phyloP scores from a whole-genome alignment of 2,888 invertebrate species.

The Dioctria linearis region DNA sequence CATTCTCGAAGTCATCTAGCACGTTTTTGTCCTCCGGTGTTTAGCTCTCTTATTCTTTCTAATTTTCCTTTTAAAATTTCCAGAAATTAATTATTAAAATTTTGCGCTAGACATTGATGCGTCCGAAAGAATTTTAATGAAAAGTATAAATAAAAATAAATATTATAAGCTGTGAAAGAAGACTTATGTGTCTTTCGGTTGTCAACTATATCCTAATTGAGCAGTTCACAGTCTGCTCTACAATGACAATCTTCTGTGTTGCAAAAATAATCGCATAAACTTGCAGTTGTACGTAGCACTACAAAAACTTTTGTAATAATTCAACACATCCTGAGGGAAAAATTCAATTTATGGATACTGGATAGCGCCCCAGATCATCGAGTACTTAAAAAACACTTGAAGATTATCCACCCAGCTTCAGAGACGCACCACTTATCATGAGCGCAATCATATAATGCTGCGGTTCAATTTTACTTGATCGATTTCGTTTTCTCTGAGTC shows the following conservation, averaged over 20 bases:
- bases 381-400: constrained; percentile 30
- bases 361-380: constrained; percentile 45
- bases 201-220: constrained; percentile 36
- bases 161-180: neutral
- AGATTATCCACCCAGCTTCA: constrained; percentile 29
- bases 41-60: no score
- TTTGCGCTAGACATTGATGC: no score
- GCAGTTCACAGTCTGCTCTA: neutral
- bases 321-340: constrained; percentile 43
- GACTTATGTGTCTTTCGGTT: neutral
- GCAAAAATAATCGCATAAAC: neutral
- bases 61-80: no score
- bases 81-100: no score
- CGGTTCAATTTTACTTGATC: constrained; percentile 45
- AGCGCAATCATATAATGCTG: constrained; percentile 43
- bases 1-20: no score
- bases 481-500: constrained; percentile 49
- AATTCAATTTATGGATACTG: constrained; percentile 49
- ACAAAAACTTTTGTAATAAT: constrained; percentile 42
- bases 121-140: no score
- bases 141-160: neutral
- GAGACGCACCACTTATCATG: constrained; percentile 42
- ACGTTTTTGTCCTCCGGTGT: no score
- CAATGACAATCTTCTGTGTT: neutral
- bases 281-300: neutral